Percentiles rank a stretch among this genome's conserved stretches.
phyloP scores from a whole-genome alignment of 2,113 vertebrate genomes.

The Piaya cayana region DNA sequence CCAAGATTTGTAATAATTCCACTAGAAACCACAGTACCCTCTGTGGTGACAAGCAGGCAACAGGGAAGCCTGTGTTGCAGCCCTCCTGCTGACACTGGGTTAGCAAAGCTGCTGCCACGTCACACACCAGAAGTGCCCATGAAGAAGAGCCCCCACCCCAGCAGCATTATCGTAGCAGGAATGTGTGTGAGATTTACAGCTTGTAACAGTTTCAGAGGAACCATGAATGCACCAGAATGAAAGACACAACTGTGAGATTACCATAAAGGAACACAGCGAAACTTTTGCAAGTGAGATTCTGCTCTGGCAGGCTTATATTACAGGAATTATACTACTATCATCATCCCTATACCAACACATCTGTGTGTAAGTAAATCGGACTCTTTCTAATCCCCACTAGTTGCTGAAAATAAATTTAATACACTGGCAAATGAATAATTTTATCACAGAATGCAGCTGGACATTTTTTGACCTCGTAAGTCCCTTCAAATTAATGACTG shows the following conservation, averaged over 20 bases:
- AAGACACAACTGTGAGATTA: fast-evolving
- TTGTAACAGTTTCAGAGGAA: not conserved
- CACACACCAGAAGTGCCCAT: not conserved
- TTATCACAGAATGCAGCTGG: not conserved
- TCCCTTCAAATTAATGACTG: not conserved
- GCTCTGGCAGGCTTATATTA: not conserved
- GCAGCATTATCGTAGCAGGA: not conserved
- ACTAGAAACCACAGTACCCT: fast-evolving
- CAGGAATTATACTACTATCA: not conserved
- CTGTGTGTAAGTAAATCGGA: not conserved
- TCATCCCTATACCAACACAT: not conserved
- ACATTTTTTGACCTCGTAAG: not conserved
- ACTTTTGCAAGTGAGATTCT: not conserved
- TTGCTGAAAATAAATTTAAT: not conserved
- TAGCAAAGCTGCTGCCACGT: not conserved
- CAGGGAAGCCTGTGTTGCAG: not conserved
- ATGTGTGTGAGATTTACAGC: fast-evolving
- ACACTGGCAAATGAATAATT: not conserved
- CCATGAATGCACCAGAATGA: fast-evolving
- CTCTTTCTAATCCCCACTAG: not conserved
- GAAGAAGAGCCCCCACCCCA: not conserved
- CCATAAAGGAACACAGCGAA: not conserved
- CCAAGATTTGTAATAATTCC: no score
- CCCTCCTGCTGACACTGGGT: not conserved
- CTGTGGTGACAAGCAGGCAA: fast-evolving